Conservation (phyloP, 2,113 vertebrate species). For the Isichthys henryi region DNA sequence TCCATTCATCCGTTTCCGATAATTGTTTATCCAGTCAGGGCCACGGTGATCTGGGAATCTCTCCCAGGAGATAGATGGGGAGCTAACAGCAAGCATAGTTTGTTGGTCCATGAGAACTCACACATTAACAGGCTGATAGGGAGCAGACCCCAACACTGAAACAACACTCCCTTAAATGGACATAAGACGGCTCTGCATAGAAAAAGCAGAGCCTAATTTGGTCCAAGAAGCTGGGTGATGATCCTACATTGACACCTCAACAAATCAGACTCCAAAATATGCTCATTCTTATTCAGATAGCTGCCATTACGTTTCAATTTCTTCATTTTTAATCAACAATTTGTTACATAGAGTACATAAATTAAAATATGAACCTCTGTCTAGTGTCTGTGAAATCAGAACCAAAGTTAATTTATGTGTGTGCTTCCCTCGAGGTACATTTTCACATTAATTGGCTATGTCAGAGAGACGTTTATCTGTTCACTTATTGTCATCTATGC, state of each 20-base stretch:
- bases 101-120: background rate
- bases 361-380: constrained; percentile 22
- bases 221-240: background rate
- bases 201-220: background rate
- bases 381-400: constrained; percentile 29
- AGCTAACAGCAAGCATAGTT: background rate
- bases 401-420: constrained; percentile 41
- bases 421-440: constrained; percentile 40
- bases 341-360: background rate
- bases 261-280: background rate
- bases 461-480: constrained; percentile 45
- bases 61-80: background rate
- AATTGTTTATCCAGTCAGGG: background rate
- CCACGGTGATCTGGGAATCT: background rate
- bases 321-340: background rate
- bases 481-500: constrained; percentile 37
- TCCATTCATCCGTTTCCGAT: background rate
- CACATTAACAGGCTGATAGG: background rate
- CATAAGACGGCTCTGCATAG: background rate
- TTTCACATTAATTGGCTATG: constrained; percentile 46
- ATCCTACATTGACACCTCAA: background rate
- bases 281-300: background rate
- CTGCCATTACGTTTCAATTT: background rate
- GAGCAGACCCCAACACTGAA: too few species aligned
- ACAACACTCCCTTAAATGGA: background rate